Conservation (phyloP, 2,797 vertebrate species). For the Molossus molossus region DNA sequence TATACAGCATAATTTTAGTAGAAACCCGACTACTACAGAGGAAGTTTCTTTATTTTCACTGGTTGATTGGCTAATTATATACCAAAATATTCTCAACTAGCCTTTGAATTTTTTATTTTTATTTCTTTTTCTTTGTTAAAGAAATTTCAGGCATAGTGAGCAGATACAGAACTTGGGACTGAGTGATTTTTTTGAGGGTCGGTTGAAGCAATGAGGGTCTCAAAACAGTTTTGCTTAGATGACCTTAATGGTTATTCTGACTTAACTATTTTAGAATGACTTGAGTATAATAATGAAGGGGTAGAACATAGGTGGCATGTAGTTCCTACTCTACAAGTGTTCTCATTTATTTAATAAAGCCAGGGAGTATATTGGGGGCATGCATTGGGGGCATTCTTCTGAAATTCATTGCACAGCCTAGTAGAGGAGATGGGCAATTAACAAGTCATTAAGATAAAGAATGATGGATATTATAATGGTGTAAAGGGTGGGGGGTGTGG, state of each 20-base stretch:
- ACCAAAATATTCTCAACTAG: not conserved
- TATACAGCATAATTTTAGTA: constrained; percentile 6
- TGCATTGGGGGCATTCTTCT: not conserved
- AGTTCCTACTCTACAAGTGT: not conserved
- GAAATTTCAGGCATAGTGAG: not conserved
- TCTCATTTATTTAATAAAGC: constrained; percentile 28
- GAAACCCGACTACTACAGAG: constrained; percentile 16
- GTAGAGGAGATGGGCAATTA: not conserved
- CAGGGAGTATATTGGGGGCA: not conserved
- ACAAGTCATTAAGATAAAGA: constrained; percentile 43
- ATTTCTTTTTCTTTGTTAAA: constrained; percentile 22
- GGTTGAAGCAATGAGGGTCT: not conserved
- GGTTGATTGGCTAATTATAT: not conserved
- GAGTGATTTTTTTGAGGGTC: not conserved
- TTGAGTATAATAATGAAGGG: not conserved
- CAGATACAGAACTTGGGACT: not conserved
- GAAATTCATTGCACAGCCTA: not conserved
- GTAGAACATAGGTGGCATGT: not conserved
- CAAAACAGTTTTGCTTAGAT: not conserved
- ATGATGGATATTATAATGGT: not conserved
- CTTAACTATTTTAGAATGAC: constrained; percentile 27
- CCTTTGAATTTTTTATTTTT: not conserved
- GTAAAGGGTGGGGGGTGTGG: not conserved
- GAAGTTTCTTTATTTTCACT: not conserved
- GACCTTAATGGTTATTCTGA: not conserved